These are phyloP conservation scores for Tetragnatha versicolor DNA, from an alignment of 1,140 invertebrate genomes.

Conservation along the genomic window DNA sequence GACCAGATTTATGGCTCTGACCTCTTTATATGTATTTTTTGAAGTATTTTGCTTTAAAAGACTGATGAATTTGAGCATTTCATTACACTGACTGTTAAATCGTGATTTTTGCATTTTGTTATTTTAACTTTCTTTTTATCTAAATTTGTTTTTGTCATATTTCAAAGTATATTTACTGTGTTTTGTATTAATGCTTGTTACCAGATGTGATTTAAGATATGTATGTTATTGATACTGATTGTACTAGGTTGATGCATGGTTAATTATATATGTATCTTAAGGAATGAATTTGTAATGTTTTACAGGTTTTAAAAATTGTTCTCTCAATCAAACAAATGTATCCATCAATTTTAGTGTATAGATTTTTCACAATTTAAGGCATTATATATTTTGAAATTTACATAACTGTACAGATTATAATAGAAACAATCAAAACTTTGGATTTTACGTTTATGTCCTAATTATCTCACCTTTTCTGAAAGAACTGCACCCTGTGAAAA, in stretches of 20 bases:
- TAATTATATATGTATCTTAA: neutral
- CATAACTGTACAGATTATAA: constrained; percentile 3
- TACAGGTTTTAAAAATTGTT: neutral
- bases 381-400: neutral
- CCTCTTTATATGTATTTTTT: too few relatives aligned
- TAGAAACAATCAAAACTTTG: constrained; percentile 14
- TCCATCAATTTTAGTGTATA: too few relatives aligned
- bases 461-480: neutral
- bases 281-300: neutral
- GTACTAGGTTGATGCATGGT: neutral
- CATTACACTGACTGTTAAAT: neutral
- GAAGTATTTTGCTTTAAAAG: neutral
- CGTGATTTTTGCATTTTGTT: constrained; percentile 11
- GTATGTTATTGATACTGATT: neutral
- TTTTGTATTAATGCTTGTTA: neutral
- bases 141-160: neutral
- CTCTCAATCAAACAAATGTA: too few relatives aligned
- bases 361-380: neutral
- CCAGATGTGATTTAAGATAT: neutral
- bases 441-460: neutral
- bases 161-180: constrained; percentile 3
- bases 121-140: neutral
- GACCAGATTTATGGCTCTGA: too few relatives aligned
- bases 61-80: neutral
- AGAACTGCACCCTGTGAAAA: neutral